Evolutionary conservation across 2,888 invertebrate genomes (phyloP).

Genomic region (Pollenia griseotomentosa): DNA sequence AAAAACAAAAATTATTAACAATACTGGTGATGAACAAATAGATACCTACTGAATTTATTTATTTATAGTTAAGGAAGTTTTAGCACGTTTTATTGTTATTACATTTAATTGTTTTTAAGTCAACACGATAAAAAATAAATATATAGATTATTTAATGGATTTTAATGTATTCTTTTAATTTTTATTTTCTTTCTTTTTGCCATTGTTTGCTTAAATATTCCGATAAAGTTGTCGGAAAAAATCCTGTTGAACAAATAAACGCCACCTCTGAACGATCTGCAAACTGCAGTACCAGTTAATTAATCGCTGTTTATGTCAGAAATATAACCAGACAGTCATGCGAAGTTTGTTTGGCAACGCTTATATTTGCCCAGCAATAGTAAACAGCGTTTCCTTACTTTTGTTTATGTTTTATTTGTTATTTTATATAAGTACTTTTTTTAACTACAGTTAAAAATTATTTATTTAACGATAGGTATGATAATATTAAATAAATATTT

Average conservation of each 20-base stretch:
- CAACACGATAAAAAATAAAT: constrained; percentile 7
- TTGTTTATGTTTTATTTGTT: constrained; percentile 23
- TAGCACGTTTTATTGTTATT: constrained; percentile 51
- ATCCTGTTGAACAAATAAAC: constrained; percentile 14
- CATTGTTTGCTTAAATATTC: constrained; percentile 30
- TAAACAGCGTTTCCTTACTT: constrained; percentile 9
- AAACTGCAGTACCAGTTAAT: not conserved
- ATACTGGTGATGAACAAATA: not conserved
- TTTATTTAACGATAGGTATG: constrained; percentile 44
- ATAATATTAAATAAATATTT: constrained; percentile 59
- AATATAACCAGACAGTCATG: not conserved
- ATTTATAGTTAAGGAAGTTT: constrained; percentile 60
- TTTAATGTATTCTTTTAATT: constrained; percentile 16
- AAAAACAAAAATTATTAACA: not conserved
- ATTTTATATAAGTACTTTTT: constrained; percentile 28
- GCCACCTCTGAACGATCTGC: not conserved
- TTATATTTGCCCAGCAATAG: constrained; percentile 34
- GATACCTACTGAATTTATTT: not conserved
- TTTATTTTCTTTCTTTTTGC: not conserved
- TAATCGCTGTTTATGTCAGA: not conserved
- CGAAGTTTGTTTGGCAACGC: constrained; percentile 28
- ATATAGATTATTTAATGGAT: constrained; percentile 30
- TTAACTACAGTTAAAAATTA: constrained; percentile 58
- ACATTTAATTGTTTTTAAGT: constrained; percentile 22
- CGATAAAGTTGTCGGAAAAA: constrained; percentile 1